Evolutionary conservation across 2,113 vertebrate genomes (phyloP).

Genomic region (Montifringilla adamsi): DNA sequence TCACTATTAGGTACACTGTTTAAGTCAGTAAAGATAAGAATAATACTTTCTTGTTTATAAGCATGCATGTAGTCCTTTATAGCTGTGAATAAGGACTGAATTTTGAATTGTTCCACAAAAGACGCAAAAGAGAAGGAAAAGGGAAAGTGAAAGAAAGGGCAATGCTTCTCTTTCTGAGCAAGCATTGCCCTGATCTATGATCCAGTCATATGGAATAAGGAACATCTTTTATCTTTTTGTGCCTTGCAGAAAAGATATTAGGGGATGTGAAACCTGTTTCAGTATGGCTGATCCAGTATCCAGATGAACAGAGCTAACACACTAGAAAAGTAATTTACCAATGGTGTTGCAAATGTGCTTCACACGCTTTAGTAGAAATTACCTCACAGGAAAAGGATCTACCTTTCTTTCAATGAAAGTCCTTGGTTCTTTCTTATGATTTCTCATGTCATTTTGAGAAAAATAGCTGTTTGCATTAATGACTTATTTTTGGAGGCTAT

Average conservation of each 20-base stretch:
- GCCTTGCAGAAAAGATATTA: not conserved
- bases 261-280: not conserved
- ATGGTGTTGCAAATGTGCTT: not conserved
- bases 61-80: not conserved
- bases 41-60: not conserved
- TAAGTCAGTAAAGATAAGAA: not conserved
- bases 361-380: not conserved
- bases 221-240: not conserved
- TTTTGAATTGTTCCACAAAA: not conserved
- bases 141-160: not conserved
- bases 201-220: not conserved
- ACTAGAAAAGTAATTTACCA: not conserved
- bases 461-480: not conserved
- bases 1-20: rapidly evolving
- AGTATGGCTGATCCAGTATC: not conserved
- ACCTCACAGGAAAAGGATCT: not conserved
- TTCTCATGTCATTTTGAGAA: not conserved
- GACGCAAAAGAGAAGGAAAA: not conserved
- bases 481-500: not conserved
- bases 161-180: not conserved
- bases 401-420: not conserved
- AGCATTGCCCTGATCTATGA: not conserved
- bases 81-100: not conserved
- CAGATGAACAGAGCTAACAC: not conserved
- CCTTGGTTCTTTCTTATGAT: not conserved